Conservation (phyloP, 2,113 vertebrate genomes). For the Rhinopomastus cyanomelas region DNA sequence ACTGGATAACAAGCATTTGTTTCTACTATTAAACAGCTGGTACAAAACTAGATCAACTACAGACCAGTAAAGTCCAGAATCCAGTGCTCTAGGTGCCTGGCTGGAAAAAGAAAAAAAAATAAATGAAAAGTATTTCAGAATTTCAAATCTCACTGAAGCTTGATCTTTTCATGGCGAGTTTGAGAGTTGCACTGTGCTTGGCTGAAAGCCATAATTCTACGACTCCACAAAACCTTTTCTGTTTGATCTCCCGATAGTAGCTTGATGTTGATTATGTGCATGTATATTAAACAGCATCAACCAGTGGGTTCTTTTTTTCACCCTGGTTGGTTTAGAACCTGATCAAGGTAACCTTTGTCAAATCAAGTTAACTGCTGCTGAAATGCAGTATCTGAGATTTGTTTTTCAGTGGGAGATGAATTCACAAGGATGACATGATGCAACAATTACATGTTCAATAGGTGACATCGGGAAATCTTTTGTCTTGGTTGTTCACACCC, state of each 20-base stretch:
- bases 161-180: neutral
- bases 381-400: neutral
- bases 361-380: neutral
- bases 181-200: neutral
- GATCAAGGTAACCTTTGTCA: neutral
- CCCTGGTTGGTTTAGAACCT: neutral
- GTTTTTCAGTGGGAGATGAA: neutral
- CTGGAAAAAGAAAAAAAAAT: neutral
- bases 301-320: neutral
- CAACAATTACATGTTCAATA: neutral
- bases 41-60: neutral
- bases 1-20: neutral
- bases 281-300: neutral
- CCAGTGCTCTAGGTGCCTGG: neutral
- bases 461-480: slow-evolving; percentile 13
- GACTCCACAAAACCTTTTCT: neutral
- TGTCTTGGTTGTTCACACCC: neutral
- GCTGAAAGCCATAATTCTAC: neutral
- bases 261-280: neutral
- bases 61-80: neutral
- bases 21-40: neutral
- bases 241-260: neutral
- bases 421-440: neutral
- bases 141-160: neutral
- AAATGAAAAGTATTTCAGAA: neutral